Evolutionary conservation across 2,888 invertebrate species (phyloP), one percentile per base, ranked within the genome.

Genomic region (Aphrophora alni): DNA sequence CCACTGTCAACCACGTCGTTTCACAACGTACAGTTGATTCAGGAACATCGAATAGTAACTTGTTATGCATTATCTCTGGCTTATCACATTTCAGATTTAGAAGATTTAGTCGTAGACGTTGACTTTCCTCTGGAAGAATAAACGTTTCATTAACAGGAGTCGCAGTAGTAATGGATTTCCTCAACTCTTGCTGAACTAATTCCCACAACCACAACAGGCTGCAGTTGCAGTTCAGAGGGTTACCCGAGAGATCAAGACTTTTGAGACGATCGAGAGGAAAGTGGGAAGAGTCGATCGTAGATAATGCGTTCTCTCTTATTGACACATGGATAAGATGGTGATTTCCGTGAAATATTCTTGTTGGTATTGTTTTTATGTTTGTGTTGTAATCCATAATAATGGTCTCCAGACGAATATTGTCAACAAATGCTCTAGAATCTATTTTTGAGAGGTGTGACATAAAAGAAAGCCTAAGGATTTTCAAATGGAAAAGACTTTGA

Each of bases 141-240:
- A 77, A 77, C 21, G 85, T 84, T n/a, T 78, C 82, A 59, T 84
- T 83, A 4, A 80, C 69, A 21, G 84, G 82, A 68, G 80, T 73
- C 28, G 71, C 80, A 8, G 73, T 77, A 2, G 73, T 80, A 14
- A 73, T 28, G 27, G 78, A 38, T 68, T 82, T 70, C 38, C 51
- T 77, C 4, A 69, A 75, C 74, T 85, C 85, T 70, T 78, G 81
- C 69, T 84, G 81, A 14, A 83, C 85, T 72, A 96, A 90, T 86
- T 93, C 93, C 95, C 95, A 95, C 70, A 97, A 89, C 97, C 97
- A 97, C 82, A 95, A 90, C 82, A 97, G 89, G 76, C 96, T 95
- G 87, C 97, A 97, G 88, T 97, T 97, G 89, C 97, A 97, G 82
- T 93, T 91, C 83, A 97, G 90, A 0, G 96, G 96, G 89, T 97